Base-by-base conservation (phyloP, 2,888 invertebrate species). In the Spodoptera exigua region DNA sequence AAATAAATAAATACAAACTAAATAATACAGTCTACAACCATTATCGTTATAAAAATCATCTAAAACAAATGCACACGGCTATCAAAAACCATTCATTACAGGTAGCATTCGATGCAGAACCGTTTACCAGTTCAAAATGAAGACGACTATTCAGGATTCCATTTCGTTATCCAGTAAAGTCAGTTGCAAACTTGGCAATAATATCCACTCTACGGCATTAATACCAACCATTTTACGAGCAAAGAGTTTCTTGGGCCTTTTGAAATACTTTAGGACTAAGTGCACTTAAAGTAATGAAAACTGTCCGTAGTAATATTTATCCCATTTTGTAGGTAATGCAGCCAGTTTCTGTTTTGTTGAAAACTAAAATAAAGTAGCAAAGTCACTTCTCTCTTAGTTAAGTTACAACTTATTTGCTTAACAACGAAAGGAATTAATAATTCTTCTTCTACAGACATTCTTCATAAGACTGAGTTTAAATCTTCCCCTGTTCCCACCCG, bases 141-240 rank as follows among this genome's bases (percentile, higher is more conserved):
- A 56, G 45, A 35, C 14, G 10, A 43, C 43, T 47, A 46, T 62
- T 62, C 17, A 35, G 9, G 4, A 47, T 35, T 4, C 37, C 37
- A 39, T 61, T 61, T n/a, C 2, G 43, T 36, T 47, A 48, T 61
- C 70, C 70, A 53, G 47, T 53, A 69, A 53, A 61, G 43, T 46
- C 69, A 43, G 61, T 67, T 27, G 17, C 14, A 2, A 47, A 47
- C 43, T 47, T 17, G 47, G 67, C 47, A 41, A 21, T 40, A 60
- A 34, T 65, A n/a, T 36, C 18, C 36, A 11, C 9, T 48, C 18
- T 27, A 18, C 18, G 56, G 13, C 18, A 27, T 13, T 32, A 1
- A 32, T 51, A 43, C 18, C 18, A 17, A 41, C 36, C 17, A 13
- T 51, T 34, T 41, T 41, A 27, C 16, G 10, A 18, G 17, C 21